phyloP scores from a whole-genome alignment of 23 tunicate genomes.

The Corella eumyota region DNA sequence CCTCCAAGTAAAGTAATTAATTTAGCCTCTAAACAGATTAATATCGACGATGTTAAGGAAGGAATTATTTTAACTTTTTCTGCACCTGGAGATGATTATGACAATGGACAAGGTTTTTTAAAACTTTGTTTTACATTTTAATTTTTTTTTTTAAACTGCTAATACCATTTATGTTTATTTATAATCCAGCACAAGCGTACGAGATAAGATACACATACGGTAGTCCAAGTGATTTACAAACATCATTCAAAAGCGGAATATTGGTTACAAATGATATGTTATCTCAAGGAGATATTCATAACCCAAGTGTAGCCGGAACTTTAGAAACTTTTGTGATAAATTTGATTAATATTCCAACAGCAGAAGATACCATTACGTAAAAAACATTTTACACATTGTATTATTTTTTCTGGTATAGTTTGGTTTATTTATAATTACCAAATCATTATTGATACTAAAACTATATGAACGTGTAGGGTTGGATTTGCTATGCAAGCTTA shows the following conservation, averaged over 20 bases:
- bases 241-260: constrained; percentile 5
- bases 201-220: constrained; percentile 37
- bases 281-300: constrained; percentile 9
- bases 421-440: no score
- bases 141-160: no score
- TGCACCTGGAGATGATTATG: constrained; percentile 71
- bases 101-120: constrained; percentile 69
- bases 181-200: constrained; percentile 23
- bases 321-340: constrained; percentile 19
- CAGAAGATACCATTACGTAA: no score
- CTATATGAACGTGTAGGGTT: no score
- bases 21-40: constrained; percentile 20
- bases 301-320: constrained; percentile 19
- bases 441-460: no score
- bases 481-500: constrained; percentile 1
- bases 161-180: no score
- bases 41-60: constrained; percentile 14
- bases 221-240: constrained; percentile 7
- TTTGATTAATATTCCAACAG: constrained; percentile 29
- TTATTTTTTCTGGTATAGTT: not conserved
- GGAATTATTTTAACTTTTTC: constrained; percentile 52
- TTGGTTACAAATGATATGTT: constrained; percentile 1
- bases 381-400: not conserved
- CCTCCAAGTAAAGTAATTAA: constrained; percentile 73
- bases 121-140: no score